phyloP scores from a whole-genome alignment of 92 coral and sea anemone genomes.

The Porites divaricata region DNA sequence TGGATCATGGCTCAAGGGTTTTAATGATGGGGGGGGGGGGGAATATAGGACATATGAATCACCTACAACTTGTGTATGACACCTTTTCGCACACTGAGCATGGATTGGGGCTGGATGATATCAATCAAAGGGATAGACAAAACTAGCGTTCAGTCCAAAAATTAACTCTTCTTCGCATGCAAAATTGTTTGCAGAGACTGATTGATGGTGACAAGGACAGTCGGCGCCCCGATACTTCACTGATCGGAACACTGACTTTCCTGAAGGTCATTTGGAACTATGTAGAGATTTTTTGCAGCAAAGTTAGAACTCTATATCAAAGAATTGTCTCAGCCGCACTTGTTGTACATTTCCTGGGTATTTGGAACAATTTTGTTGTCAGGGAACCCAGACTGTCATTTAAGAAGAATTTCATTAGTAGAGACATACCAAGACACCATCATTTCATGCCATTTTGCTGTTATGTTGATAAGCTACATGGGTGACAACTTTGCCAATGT shows the following conservation, averaged over 20 bases:
- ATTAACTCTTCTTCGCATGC: slow-evolving; percentile 28
- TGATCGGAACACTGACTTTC: slow-evolving; percentile 41
- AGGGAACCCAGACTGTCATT: slow-evolving; percentile 8
- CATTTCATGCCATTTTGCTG: slow-evolving; percentile 67
- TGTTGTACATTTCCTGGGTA: slow-evolving; percentile 52
- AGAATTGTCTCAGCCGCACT: slow-evolving; percentile 27
- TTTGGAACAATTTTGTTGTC: slow-evolving; percentile 47
- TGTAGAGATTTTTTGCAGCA: slow-evolving; percentile 50
- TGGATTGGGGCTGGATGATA: slow-evolving; percentile 35
- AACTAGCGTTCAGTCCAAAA: slow-evolving; percentile 61
- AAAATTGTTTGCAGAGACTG: slow-evolving; percentile 31
- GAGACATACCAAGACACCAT: slow-evolving; percentile 39
- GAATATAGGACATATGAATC: slow-evolving; percentile 50
- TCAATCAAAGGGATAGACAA: slow-evolving; percentile 35
- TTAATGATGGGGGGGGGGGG: slow-evolving; percentile 20
- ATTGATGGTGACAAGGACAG: slow-evolving; percentile 37
- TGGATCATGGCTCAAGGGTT: slow-evolving; percentile 41
- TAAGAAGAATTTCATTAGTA: slow-evolving; percentile 41
- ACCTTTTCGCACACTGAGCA: slow-evolving; percentile 29
- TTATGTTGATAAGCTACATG: slow-evolving; percentile 56
- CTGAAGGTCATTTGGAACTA: slow-evolving; percentile 52
- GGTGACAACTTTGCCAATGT: slow-evolving; percentile 55
- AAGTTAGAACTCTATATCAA: slow-evolving; percentile 32
- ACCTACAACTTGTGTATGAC: slow-evolving; percentile 41
- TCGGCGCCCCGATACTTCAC: slow-evolving; percentile 34